phyloP scores from a whole-genome alignment of 2,797 vertebrate genomes.

The Semaprochilodus insignis region DNA sequence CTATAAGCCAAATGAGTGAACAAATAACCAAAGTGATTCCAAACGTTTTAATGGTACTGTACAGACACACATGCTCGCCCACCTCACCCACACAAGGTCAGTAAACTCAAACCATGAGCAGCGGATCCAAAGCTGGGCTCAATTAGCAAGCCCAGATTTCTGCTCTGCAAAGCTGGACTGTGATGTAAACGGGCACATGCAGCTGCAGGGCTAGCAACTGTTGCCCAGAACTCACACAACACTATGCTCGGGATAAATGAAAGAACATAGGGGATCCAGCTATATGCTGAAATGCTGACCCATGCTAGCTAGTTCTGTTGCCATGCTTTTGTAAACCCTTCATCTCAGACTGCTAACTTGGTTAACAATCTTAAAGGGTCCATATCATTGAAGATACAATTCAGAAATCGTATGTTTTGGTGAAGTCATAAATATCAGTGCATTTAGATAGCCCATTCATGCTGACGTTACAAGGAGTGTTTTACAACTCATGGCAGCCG shows the following conservation, averaged over 20 bases:
- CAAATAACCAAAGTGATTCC: neutral
- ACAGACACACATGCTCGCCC: constrained; percentile 33
- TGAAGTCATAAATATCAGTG: too few species aligned
- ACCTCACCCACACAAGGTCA: constrained; percentile 48
- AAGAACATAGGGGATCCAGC: neutral
- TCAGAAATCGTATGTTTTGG: too few species aligned
- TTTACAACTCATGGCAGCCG: too few species aligned
- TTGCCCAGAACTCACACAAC: constrained; percentile 15
- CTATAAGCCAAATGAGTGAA: neutral
- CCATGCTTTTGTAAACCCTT: neutral
- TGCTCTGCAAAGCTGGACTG: constrained; percentile 50
- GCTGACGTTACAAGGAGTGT: too few species aligned
- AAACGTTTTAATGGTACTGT: neutral
- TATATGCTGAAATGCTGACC: neutral
- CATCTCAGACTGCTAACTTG: neutral
- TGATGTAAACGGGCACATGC: constrained; percentile 42
- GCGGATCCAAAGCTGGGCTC: constrained; percentile 52
- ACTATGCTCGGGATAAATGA: constrained; percentile 19
- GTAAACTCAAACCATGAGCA: constrained; percentile 54
- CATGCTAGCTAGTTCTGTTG: constrained; percentile 1
- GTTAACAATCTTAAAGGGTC: too few species aligned
- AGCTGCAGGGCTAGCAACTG: constrained; percentile 37
- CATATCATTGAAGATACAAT: too few species aligned
- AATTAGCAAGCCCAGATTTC: constrained; percentile 51
- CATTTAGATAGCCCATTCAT: too few species aligned